phyloP scores from a whole-genome alignment of 2,113 vertebrate genomes.

The Tringa solitaria region DNA sequence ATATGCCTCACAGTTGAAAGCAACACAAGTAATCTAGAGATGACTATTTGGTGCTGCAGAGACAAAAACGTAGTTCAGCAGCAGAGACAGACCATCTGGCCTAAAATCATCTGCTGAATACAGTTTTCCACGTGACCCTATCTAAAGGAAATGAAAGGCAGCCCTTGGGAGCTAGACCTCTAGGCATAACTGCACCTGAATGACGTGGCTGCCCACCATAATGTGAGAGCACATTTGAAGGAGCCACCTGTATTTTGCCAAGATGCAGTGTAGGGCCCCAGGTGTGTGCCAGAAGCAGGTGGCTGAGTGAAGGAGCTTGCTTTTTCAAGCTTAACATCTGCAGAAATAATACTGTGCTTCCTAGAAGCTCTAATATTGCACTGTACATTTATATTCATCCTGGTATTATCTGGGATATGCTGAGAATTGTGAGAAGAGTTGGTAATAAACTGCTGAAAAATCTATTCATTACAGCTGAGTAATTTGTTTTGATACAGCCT shows the following conservation, averaged over 20 bases:
- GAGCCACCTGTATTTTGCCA: neutral
- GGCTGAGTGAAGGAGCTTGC: neutral
- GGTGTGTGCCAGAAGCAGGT: neutral
- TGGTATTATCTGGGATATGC: neutral
- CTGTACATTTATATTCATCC: neutral
- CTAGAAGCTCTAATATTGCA: neutral
- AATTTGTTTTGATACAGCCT: slow-evolving; percentile 2
- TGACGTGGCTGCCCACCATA: neutral
- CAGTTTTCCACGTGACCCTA: neutral
- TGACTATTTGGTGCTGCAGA: neutral
- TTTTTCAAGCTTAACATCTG: neutral
- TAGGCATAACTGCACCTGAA: neutral
- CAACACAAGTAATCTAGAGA: neutral
- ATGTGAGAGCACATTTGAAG: neutral
- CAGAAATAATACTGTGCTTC: neutral
- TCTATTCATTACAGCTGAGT: neutral
- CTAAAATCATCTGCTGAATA: neutral
- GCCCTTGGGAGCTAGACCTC: neutral
- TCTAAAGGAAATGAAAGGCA: neutral
- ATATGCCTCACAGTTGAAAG: accelerated
- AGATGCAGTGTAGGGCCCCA: neutral
- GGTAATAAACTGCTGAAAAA: neutral
- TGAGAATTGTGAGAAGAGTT: neutral
- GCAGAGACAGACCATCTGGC: neutral
- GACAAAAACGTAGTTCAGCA: neutral